Base-by-base conservation (phyloP, 30 jellyfish, hydroid and myxozoan genomes). In the Chrysaora quinquecirrha region DNA sequence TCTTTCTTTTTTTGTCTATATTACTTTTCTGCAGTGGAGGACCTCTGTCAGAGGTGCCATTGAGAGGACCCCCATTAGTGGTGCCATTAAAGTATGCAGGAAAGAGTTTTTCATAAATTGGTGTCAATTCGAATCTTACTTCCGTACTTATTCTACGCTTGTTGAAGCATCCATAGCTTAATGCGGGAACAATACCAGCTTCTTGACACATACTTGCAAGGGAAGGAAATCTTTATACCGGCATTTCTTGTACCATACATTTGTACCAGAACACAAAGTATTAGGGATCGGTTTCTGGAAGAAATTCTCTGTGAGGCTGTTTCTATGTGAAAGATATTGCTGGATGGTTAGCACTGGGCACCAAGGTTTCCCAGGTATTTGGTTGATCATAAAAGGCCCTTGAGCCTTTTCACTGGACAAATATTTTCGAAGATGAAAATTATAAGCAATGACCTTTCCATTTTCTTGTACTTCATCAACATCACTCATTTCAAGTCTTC, bases 281-380 rank as follows among this genome's bases (percentile, higher is more conserved):
- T 68, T 66, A 1, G 84, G 31, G 31, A 80, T 32, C 0, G 90
- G 90, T 35, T 80, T 80, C 49, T 80, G 90, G 64, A 80, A 80
- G 30, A 80, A 80, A 19, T 66, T 49, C 30, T 64, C 84, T 52
- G 49, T 83, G 49, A 61, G n/a, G 27, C 48, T 80, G 77, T 80
- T 80, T 28, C 90, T 56, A 27, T 80, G 90, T n/a, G 77, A 38
- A 14, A 80, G 71, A 24, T 80, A 80, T 30, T 80, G 78, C 38
- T 73, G 78, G 31, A 80, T 80, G 16, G 90, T 80, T 3, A 65
- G 60, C 24, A 80, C 90, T 0, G 93, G 93, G 73, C 93, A 82
- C 93, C 93, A 82, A 14, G 86, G 93, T 27, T 72, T 71, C 20
- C 93, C 93, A 63, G 79, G 93, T 22, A 82, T 72, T 24, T 71